Conservation (phyloP, 2,888 invertebrate species). For the Drosophila vallismaia region DNA sequence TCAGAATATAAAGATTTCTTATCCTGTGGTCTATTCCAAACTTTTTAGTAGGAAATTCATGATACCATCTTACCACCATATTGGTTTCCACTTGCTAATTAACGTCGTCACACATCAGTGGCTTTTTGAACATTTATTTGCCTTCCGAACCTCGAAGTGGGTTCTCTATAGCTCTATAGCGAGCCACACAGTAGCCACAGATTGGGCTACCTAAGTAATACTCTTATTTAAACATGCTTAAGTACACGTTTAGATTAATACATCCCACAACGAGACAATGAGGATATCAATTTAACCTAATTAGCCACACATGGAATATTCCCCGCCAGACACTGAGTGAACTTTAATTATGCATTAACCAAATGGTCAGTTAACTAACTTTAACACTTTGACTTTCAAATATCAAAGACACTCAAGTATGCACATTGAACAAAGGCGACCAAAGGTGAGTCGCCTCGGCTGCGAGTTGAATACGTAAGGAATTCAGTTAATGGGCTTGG, state of each 20-base stretch:
- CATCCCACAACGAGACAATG: conserved; percentile 34
- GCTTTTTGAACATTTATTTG: not conserved
- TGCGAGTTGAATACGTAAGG: conserved; percentile 33
- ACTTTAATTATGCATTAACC: conserved; percentile 69
- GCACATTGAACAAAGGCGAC: conserved; percentile 43
- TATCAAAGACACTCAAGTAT: conserved; percentile 20
- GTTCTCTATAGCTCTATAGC: conserved; percentile 53
- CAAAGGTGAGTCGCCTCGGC: conserved; percentile 5
- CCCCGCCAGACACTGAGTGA: conserved; percentile 27
- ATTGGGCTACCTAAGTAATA: conserved; percentile 17
- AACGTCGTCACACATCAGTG: not conserved
- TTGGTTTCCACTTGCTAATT: not conserved
- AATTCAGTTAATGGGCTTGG: conserved; percentile 14
- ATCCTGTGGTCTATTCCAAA: too few relatives aligned
- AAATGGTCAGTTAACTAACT: conserved; percentile 53
- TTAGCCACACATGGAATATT: conserved; percentile 12
- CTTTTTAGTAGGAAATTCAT: not conserved
- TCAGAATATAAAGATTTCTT: too few relatives aligned
- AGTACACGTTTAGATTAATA: conserved; percentile 33
- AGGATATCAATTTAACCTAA: conserved; percentile 32
- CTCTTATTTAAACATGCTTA: conserved; percentile 3
- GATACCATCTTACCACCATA: not conserved
- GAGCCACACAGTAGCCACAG: conserved; percentile 41
- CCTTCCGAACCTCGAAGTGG: too few relatives aligned
- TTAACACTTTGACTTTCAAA: conserved; percentile 62